Evolutionary conservation across 2,888 invertebrate species (phyloP).

Genomic region (Seira ritae): DNA sequence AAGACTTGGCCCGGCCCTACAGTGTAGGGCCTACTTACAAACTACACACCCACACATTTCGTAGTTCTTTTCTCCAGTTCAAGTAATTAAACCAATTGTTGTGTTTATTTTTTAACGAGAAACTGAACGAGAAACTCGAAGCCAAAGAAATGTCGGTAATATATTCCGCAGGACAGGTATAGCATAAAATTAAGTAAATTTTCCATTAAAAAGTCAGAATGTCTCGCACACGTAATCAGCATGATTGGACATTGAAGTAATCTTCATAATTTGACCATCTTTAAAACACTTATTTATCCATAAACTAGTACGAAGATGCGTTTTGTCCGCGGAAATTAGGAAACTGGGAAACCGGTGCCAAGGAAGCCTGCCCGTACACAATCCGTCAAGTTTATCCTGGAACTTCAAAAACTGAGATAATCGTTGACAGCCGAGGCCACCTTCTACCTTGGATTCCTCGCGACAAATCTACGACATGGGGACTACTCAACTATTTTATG

Average conservation of each 20-base stretch:
- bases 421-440: conserved; percentile 66
- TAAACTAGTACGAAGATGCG: conserved; percentile 70
- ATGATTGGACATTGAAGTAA: too few relatives aligned
- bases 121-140: too few relatives aligned
- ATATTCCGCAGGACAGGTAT: conserved; percentile 61
- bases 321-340: conserved; percentile 63
- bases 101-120: not conserved
- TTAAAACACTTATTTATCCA: not conserved
- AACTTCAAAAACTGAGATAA: conserved; percentile 35
- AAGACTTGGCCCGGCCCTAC: too few relatives aligned
- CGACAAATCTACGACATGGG: conserved; percentile 66
- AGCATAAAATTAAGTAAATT: too few relatives aligned
- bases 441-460: conserved; percentile 61
- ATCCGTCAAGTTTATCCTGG: not conserved
- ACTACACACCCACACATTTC: too few relatives aligned
- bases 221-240: too few relatives aligned
- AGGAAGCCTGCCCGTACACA: conserved; percentile 4
- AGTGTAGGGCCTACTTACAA: too few relatives aligned
- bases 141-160: conserved; percentile 50
- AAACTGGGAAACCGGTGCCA: conserved; percentile 65
- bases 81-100: too few relatives aligned
- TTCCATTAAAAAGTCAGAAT: too few relatives aligned
- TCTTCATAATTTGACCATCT: too few relatives aligned
- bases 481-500: conserved; percentile 42
- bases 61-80: too few relatives aligned